Evolutionary conservation across 2,888 invertebrate genomes (phyloP).

Genomic region (Ormyrus pomaceus): DNA sequence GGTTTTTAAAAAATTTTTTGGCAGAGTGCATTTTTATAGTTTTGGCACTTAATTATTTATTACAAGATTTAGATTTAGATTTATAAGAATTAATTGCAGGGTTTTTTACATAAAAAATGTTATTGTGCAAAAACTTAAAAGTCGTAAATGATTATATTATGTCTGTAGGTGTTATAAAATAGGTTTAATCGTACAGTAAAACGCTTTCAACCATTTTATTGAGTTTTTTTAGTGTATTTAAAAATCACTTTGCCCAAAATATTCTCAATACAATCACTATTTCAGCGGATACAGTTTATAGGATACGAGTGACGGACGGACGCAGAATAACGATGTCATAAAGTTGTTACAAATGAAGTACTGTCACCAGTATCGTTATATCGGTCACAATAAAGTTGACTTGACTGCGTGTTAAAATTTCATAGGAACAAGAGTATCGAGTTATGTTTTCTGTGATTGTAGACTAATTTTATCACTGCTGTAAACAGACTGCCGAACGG

Average conservation of each 20-base stretch:
- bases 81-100: too few relatives aligned
- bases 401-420: constrained; percentile 44
- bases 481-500: neutral
- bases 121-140: too few relatives aligned
- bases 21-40: too few relatives aligned
- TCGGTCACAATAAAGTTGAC: neutral
- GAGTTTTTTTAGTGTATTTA: too few relatives aligned
- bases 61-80: too few relatives aligned
- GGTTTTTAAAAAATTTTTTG: too few relatives aligned
- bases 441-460: constrained; percentile 37
- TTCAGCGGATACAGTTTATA: neutral
- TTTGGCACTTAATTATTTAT: too few relatives aligned
- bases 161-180: too few relatives aligned
- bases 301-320: constrained; percentile 23
- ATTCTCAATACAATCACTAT: neutral
- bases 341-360: constrained; percentile 45
- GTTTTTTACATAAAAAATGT: too few relatives aligned
- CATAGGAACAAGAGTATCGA: constrained; percentile 27
- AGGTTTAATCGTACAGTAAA: too few relatives aligned
- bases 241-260: neutral
- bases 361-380: constrained; percentile 30
- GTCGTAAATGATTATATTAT: too few relatives aligned
- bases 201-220: too few relatives aligned
- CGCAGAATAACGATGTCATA: constrained; percentile 23
- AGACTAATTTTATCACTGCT: constrained; percentile 21